phyloP scores from a whole-genome alignment of 2,113 vertebrate species.

The Thalassoma bifasciatum region DNA sequence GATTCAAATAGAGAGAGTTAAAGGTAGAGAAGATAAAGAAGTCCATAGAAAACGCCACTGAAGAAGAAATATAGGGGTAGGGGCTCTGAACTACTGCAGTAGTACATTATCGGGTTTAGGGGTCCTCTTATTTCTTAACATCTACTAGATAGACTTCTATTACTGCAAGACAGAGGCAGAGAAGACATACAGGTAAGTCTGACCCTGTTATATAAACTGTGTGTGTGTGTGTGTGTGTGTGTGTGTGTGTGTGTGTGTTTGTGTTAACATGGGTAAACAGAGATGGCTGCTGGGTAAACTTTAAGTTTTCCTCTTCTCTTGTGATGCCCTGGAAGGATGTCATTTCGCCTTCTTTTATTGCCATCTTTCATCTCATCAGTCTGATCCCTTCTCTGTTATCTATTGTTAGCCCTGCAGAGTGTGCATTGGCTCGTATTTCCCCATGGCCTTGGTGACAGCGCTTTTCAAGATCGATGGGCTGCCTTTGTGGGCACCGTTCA shows the following conservation, averaged over 20 bases:
- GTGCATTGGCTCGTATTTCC: constrained; percentile 43
- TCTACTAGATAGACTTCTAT: neutral
- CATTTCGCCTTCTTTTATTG: constrained; percentile 15
- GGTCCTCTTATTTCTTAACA: neutral
- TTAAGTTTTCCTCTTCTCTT: neutral
- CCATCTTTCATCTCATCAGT: constrained; percentile 7
- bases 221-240: no score
- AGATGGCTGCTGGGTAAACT: constrained; percentile 1
- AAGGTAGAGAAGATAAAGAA: no score
- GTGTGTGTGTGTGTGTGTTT: no score
- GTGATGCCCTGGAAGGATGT: constrained; percentile 29
- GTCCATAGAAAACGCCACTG: no score
- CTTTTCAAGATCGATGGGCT: constrained; percentile 46
- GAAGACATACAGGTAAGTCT: neutral
- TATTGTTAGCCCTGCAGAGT: constrained; percentile 39
- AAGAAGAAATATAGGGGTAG: no score
- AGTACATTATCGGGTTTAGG: neutral
- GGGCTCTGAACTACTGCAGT: neutral
- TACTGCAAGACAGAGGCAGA: neutral
- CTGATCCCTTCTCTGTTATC: constrained; percentile 15
- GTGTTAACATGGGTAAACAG: neutral
- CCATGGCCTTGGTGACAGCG: constrained; percentile 33
- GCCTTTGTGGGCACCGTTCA: constrained; percentile 31
- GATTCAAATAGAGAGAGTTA: no score
- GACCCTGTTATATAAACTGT: no score